Evolutionary conservation across 2,113 vertebrate species (phyloP).

Genomic region (Nettapus auritus): DNA sequence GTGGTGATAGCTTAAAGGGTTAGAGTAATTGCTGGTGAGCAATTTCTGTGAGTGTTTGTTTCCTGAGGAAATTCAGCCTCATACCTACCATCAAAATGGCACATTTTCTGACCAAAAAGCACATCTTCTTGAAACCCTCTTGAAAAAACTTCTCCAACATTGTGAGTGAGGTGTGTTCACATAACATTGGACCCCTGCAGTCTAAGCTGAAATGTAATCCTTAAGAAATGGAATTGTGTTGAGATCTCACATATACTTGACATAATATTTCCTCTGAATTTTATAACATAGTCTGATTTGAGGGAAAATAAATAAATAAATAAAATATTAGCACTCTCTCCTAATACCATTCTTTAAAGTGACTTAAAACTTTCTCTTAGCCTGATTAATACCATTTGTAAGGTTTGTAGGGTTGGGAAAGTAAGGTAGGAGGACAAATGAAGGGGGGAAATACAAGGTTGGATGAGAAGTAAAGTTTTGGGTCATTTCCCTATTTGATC

Average conservation of each 20-base stretch:
- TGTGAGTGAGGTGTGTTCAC: background rate
- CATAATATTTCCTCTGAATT: background rate
- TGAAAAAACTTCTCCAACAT: background rate
- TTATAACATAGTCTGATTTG: background rate
- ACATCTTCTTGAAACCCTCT: background rate
- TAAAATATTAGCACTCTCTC: conserved; percentile 1
- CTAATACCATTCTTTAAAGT: background rate
- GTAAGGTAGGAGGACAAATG: background rate
- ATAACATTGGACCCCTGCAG: background rate
- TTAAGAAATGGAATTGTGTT: background rate
- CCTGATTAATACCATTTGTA: background rate
- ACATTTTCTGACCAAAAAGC: background rate
- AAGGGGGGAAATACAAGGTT: background rate
- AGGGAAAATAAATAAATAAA: background rate
- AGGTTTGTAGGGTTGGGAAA: background rate
- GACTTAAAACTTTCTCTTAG: background rate
- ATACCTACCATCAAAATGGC: background rate
- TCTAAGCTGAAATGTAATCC: background rate
- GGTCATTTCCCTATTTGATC: background rate
- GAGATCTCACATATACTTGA: background rate
- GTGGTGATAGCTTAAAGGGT: background rate
- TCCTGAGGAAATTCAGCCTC: background rate
- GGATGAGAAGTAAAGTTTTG: background rate
- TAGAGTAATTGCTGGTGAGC: background rate
- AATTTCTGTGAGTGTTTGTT: background rate